These are phyloP conservation scores for Aphelenchoides avenae DNA, from an alignment of 1,140 invertebrate genomes.

Conservation along the genomic window DNA sequence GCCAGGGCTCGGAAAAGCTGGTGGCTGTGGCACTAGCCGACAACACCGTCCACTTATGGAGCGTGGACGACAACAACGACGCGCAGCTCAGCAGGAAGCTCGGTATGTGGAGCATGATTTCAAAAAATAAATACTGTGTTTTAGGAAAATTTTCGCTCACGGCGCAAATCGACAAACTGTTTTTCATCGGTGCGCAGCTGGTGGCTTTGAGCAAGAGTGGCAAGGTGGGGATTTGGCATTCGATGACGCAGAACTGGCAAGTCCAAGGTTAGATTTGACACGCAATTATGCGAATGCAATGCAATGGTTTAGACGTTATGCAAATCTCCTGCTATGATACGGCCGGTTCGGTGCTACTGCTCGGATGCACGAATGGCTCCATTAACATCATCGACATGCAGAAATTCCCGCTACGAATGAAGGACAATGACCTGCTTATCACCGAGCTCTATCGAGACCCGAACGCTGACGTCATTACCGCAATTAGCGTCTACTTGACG, in stretches of 20 bases:
- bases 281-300: neutral
- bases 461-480: constrained; percentile 86
- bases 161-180: constrained; percentile 85
- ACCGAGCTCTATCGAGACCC: constrained; percentile 93
- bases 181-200: constrained; percentile 93
- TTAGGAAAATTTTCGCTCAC: constrained; percentile 18
- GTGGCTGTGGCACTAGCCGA: constrained; percentile 78
- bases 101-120: constrained; percentile 23
- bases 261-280: constrained; percentile 50
- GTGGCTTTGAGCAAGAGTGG: constrained; percentile 86
- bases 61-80: constrained; percentile 74
- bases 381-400: constrained; percentile 99
- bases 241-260: constrained; percentile 92
- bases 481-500: constrained; percentile 95
- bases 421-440: constrained; percentile 93
- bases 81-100: constrained; percentile 70
- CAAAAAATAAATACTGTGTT: constrained; percentile 11
- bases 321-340: constrained; percentile 91
- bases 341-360: constrained; percentile 84
- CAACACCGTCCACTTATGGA: constrained; percentile 77
- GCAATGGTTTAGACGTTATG: constrained; percentile 85
- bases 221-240: constrained; percentile 98
- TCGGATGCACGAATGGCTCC: constrained; percentile 90
- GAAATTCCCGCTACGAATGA: constrained; percentile 96
- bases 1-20: constrained; percentile 71